A percentile compares a stretch with the other conserved stretches of the same genome.
Evolutionary conservation across 2,797 vertebrate genomes (phyloP).

Genomic region (Glyptemys insculpta): DNA sequence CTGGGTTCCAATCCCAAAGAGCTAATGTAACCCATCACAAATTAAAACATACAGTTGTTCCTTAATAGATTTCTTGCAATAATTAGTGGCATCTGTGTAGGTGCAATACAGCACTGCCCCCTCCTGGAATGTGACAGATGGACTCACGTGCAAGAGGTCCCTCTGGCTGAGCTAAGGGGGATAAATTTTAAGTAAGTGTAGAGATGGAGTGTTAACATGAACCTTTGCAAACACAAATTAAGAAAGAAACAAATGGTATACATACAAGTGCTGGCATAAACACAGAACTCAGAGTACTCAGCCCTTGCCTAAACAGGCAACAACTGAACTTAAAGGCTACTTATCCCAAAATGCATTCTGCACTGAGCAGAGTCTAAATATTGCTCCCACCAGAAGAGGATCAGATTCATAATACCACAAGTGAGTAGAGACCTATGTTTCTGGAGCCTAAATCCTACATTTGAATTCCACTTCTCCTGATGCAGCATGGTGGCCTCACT

Average conservation of each 20-base stretch:
- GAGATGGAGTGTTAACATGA: not conserved
- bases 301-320: not conserved
- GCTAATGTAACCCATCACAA: not conserved
- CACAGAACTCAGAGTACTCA: not conserved
- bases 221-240: not conserved
- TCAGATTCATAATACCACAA: not conserved
- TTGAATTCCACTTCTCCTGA: not conserved
- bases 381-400: not conserved
- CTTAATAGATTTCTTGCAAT: conserved; percentile 42
- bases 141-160: not conserved
- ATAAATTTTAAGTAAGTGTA: conserved; percentile 17
- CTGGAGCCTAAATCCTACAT: not conserved
- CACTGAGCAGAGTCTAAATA: not conserved
- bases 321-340: not conserved
- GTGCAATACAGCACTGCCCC: conserved; percentile 76
- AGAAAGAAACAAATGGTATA: not conserved
- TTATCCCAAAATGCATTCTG: not conserved
- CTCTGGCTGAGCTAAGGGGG: not conserved
- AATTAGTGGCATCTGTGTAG: not conserved
- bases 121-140: conserved; percentile 64
- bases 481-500: not conserved
- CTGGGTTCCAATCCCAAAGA: not conserved
- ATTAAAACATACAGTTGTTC: conserved; percentile 45
- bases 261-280: not conserved
- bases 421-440: not conserved